A percentile compares a stretch with the other conserved stretches of the same genome.
phyloP scores from a whole-genome alignment of 2,797 vertebrate genomes.

The Epinephelus malabaricus region DNA sequence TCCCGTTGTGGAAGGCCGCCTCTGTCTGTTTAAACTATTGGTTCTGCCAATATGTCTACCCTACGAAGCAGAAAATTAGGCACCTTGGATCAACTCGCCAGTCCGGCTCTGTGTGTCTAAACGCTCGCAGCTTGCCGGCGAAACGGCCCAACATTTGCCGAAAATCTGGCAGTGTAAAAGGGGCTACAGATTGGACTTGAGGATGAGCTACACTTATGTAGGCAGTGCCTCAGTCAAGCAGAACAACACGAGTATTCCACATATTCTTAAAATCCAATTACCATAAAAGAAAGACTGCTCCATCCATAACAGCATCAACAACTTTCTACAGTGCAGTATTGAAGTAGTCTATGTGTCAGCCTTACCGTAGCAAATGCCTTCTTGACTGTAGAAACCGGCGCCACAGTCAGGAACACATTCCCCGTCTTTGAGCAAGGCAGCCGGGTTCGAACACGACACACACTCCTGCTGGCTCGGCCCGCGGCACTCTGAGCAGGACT shows the following conservation, averaged over 20 bases:
- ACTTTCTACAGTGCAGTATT: not conserved
- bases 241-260: not conserved
- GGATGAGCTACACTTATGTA: not conserved
- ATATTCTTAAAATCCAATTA: not conserved
- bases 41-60: too few relatives aligned
- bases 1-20: too few relatives aligned
- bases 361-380: conserved; percentile 89
- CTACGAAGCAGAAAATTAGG: too few relatives aligned
- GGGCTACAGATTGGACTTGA: too few relatives aligned
- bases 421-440: conserved; percentile 84
- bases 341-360: not conserved
- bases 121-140: too few relatives aligned
- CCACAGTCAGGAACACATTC: conserved; percentile 88
- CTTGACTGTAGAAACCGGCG: conserved; percentile 82
- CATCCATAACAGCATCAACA: not conserved
- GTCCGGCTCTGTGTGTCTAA: too few relatives aligned
- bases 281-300: not conserved
- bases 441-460: conserved; percentile 84
- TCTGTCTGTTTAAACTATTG: too few relatives aligned
- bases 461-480: conserved; percentile 88
- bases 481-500: conserved; percentile 88
- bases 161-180: too few relatives aligned
- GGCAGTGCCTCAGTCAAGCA: not conserved
- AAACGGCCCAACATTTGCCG: too few relatives aligned
- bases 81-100: too few relatives aligned